Base-by-base conservation (phyloP, 2,888 invertebrate genomes). In the Phasia obesa region DNA sequence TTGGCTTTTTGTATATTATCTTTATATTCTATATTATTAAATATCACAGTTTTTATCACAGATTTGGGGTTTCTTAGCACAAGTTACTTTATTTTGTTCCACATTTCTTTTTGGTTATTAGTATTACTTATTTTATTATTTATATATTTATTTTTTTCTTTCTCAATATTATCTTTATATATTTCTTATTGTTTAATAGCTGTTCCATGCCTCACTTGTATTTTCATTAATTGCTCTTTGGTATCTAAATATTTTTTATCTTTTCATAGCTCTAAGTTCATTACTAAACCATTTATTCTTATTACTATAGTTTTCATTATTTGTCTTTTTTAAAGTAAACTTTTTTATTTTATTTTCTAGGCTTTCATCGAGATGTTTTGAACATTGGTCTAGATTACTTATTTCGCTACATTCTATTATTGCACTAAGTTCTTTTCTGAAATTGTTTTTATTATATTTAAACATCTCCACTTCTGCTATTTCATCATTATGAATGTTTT, bases 31-130 rank as follows among this genome's bases (percentile, higher is more conserved):
- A 44, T 17, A 17, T 44, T n/a, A n/a, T n/a, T 42, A 42, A 42
- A 42, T 42, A 42, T 42, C 42, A 42, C 42, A 42, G 42, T 15
- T 17, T 44, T 44, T 44, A 44, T 44, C 44, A 44, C 44, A 44
- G 44, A 17, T 44, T 7, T 44, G 44, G 4, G 17, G n/a, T n/a
- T 17, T 44, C 1, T 44, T 0, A 44, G 17, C 2, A 44, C 44
- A 4, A 44, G 17, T 17, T 44, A n/a, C 2, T 44, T 44, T 44
- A 44, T 17, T 44, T 44, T n/a, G 4, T 4, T 44, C 17, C 44
- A 44, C 44, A 44, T 44, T 17, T 44, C 17, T 17, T 15, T 44
- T 44, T 44, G 44, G 17, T 44, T 17, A 5, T 44, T 44, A 6
- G 44, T 4, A 17, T 44, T 44, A 5, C 13, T 44, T 44, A 44